phyloP scores from a whole-genome alignment of 2,797 vertebrate species.

The Choloepus didactylus region DNA sequence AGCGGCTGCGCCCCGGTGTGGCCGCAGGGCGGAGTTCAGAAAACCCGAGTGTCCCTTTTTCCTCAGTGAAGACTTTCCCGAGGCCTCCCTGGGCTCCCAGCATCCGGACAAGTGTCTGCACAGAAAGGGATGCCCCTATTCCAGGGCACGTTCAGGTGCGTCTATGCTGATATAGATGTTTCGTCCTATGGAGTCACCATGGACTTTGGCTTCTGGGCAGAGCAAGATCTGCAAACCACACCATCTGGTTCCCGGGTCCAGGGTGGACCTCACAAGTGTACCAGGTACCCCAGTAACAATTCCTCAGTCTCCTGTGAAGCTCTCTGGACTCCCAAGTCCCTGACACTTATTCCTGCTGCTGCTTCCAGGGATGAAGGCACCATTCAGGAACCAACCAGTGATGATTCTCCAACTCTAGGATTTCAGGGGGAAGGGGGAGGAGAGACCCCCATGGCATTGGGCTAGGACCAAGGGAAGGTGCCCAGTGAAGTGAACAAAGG shows the following conservation, averaged over 20 bases:
- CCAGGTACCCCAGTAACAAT: rapidly evolving
- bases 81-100: neutral
- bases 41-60: neutral
- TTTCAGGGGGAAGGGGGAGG: too few relatives aligned
- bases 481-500: neutral
- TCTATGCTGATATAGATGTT: rapidly evolving
- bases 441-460: neutral
- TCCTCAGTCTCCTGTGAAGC: neutral
- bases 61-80: too few relatives aligned
- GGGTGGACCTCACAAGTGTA: neutral
- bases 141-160: neutral
- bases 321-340: neutral
- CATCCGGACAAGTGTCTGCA: rapidly evolving
- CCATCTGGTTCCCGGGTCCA: too few relatives aligned
- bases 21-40: neutral
- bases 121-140: rapidly evolving
- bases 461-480: neutral
- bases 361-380: too few relatives aligned
- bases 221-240: neutral
- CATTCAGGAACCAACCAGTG: too few relatives aligned
- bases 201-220: neutral
- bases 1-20: too few relatives aligned
- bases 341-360: neutral
- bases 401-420: too few relatives aligned
- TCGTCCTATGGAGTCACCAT: too few relatives aligned